These are phyloP conservation scores for Dryas iulia DNA, from an alignment of 1,140 invertebrate species.

Conservation along the genomic window DNA sequence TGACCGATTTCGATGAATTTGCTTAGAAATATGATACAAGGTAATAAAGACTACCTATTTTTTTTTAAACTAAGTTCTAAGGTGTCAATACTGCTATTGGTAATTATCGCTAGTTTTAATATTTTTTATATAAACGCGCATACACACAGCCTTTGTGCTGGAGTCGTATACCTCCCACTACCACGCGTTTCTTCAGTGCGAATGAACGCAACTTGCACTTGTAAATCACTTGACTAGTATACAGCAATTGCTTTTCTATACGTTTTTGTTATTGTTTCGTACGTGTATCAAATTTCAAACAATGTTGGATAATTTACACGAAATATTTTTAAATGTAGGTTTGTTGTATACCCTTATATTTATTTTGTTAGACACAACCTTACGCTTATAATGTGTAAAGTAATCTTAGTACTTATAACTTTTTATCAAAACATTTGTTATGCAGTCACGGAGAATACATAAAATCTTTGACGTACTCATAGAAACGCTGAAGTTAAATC, in stretches of 20 bases:
- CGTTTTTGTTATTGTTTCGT: neutral
- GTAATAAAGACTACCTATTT: too few species aligned
- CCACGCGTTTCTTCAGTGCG: slow-evolving; percentile 13
- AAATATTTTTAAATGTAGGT: neutral
- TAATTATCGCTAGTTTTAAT: too few species aligned
- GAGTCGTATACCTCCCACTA: slow-evolving; percentile 1
- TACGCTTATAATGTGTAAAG: too few species aligned
- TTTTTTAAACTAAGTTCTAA: too few species aligned
- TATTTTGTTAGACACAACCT: too few species aligned
- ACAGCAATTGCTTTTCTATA: neutral
- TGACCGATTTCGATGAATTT: too few species aligned
- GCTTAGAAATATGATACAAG: too few species aligned
- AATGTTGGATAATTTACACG: neutral
- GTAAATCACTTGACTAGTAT: neutral
- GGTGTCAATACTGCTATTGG: too few species aligned
- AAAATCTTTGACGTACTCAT: neutral
- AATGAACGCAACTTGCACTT: slow-evolving; percentile 26
- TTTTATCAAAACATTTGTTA: neutral
- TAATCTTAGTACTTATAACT: neutral
- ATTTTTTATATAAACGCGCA: neutral
- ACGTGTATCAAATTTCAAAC: neutral
- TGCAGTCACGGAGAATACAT: neutral
- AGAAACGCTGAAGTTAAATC: too few species aligned
- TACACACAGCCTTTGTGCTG: slow-evolving; percentile 1
- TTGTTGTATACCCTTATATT: too few species aligned